phyloP scores from a whole-genome alignment of 2,797 vertebrate genomes.

The Microtus obscurus region DNA sequence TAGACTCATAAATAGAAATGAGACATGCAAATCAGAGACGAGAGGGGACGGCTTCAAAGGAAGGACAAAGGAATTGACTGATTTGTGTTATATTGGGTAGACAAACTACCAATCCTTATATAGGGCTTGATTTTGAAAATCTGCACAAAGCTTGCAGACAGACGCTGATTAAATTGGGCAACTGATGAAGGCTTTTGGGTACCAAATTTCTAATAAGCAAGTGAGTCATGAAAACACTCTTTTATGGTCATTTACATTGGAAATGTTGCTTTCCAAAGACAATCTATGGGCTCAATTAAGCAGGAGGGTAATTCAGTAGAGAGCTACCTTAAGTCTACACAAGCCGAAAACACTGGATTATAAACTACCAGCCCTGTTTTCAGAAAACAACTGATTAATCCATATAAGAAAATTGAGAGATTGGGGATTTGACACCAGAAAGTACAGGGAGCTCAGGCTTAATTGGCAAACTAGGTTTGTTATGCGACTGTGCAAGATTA shows the following conservation, averaged over 20 bases:
- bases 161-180: constrained; percentile 28
- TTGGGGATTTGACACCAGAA: background rate
- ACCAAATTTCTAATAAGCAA: background rate
- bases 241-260: background rate
- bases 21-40: background rate
- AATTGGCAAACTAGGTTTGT: background rate
- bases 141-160: background rate
- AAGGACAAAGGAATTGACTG: background rate
- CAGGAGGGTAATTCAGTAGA: background rate
- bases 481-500: background rate
- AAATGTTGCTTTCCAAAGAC: background rate
- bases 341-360: background rate
- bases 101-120: background rate
- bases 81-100: background rate
- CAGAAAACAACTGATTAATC: background rate
- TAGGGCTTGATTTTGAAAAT: background rate
- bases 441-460: background rate
- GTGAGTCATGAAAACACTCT: background rate
- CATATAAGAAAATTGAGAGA: background rate
- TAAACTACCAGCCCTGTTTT: background rate
- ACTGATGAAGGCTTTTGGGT: background rate
- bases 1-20: background rate
- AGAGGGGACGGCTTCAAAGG: background rate
- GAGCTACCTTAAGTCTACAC: background rate
- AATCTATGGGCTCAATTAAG: background rate